Conservation (phyloP, 2,888 invertebrate species). For the Campoplex capitator region DNA sequence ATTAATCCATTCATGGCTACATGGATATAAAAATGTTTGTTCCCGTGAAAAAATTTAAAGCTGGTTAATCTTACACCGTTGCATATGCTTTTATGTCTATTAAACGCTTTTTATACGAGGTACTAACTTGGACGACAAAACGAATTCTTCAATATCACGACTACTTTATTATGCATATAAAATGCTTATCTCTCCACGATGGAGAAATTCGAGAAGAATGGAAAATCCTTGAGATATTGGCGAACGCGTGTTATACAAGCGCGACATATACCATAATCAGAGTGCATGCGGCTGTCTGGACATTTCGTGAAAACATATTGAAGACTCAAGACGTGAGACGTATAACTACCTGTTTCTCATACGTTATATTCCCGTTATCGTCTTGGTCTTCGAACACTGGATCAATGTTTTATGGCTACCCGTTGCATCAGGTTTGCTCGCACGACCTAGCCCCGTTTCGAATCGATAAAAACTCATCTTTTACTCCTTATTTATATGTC, state of each 20-base stretch:
- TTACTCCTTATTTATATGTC: conserved; percentile 29
- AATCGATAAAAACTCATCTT: conserved; percentile 60
- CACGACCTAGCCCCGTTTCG: conserved; percentile 64
- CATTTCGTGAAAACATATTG: conserved; percentile 60
- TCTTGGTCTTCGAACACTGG: conserved; percentile 53
- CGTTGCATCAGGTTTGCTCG: conserved; percentile 60
- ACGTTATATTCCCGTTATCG: conserved; percentile 66
- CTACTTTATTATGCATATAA: conserved; percentile 28
- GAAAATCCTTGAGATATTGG: conserved; percentile 22
- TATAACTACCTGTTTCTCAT: conserved; percentile 59
- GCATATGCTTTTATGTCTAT: not conserved
- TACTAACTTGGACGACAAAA: not conserved
- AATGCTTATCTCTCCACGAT: conserved; percentile 5
- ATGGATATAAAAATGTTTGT: not conserved
- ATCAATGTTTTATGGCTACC: conserved; percentile 68
- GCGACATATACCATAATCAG: conserved; percentile 62
- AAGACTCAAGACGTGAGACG: conserved; percentile 54
- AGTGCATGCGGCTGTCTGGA: conserved; percentile 41
- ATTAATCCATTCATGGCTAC: not conserved
- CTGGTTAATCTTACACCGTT: not conserved
- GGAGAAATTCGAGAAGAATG: conserved; percentile 37
- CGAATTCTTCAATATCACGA: conserved; percentile 11
- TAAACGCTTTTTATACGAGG: not conserved
- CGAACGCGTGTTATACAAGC: conserved; percentile 37
- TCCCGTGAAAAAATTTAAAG: not conserved